Conservation (phyloP, 2,888 invertebrate species). For the Gisinianus flammeolus region DNA sequence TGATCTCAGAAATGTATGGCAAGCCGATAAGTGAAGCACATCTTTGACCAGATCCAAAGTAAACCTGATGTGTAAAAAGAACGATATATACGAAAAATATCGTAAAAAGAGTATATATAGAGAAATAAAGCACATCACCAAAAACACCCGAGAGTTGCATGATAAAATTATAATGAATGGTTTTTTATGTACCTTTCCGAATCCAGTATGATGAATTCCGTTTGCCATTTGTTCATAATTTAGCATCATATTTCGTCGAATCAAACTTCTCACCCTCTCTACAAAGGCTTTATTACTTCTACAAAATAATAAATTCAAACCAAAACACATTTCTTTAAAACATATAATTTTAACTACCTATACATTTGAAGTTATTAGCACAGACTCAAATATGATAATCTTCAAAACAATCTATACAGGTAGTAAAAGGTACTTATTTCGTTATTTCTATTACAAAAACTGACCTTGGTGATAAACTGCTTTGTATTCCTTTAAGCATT, state of each 20-base stretch:
- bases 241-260: slow-evolving; percentile 19
- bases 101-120: background rate
- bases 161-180: background rate
- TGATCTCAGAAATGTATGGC: slow-evolving; percentile 51
- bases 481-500: slow-evolving; percentile 42
- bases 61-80: slow-evolving; percentile 40
- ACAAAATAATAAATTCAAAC: background rate
- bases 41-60: slow-evolving; percentile 51
- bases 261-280: slow-evolving; percentile 29
- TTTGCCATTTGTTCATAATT: slow-evolving; percentile 47
- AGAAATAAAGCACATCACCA: background rate
- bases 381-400: background rate
- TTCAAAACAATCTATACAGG: background rate
- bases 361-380: too few species aligned
- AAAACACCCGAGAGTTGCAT: background rate
- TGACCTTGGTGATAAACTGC: slow-evolving; percentile 30
- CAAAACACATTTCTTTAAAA: background rate
- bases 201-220: slow-evolving; percentile 48
- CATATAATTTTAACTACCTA: background rate
- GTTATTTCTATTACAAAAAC: background rate
- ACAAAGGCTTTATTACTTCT: slow-evolving; percentile 24
- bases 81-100: background rate
- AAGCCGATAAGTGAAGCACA: slow-evolving; percentile 53
- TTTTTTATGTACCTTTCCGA: slow-evolving; percentile 45
- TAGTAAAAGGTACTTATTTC: background rate